Conservation (phyloP, 2,113 vertebrate genomes). For the Hylia prasina region DNA sequence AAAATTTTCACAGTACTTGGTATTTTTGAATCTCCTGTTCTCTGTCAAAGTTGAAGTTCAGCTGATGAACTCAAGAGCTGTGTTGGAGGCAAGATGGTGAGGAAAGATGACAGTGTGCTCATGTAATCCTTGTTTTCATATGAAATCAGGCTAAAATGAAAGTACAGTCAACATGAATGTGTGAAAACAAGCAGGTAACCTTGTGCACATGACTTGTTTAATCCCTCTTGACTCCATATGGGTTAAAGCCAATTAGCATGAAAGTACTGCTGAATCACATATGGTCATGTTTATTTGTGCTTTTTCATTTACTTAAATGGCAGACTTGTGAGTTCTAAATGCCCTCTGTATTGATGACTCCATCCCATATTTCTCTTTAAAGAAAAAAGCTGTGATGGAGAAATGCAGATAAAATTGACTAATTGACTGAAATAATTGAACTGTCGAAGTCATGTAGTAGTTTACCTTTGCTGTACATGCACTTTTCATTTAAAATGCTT, state of each 20-base stretch:
- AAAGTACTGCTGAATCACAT: conserved; percentile 83
- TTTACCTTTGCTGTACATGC: conserved; percentile 80
- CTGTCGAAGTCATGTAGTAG: conserved; percentile 64
- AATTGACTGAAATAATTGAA: conserved; percentile 77
- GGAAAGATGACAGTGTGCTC: not conserved
- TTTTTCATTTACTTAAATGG: conserved; percentile 92
- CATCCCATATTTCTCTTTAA: conserved; percentile 82
- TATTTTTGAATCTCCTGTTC: not conserved
- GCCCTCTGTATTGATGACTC: conserved; percentile 82
- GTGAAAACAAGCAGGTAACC: conserved; percentile 79
- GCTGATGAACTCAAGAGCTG: not conserved
- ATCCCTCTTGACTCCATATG: conserved; percentile 73
- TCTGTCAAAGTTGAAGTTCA: not conserved
- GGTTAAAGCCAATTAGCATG: conserved; percentile 83
- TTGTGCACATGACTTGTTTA: conserved; percentile 74
- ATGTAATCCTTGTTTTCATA: not conserved
- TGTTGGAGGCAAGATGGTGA: not conserved
- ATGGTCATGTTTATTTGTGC: conserved; percentile 84
- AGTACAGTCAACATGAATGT: conserved; percentile 44
- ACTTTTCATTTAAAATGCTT: conserved; percentile 75
- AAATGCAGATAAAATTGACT: conserved; percentile 83
- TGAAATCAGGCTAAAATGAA: not conserved
- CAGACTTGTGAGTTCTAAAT: conserved; percentile 80
- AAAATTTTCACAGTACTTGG: not conserved
- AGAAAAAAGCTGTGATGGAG: conserved; percentile 85